A percentile compares a stretch with the other conserved stretches of the same genome.
Conservation (phyloP, 2,888 invertebrate species). For the Crioceris asparagi region DNA sequence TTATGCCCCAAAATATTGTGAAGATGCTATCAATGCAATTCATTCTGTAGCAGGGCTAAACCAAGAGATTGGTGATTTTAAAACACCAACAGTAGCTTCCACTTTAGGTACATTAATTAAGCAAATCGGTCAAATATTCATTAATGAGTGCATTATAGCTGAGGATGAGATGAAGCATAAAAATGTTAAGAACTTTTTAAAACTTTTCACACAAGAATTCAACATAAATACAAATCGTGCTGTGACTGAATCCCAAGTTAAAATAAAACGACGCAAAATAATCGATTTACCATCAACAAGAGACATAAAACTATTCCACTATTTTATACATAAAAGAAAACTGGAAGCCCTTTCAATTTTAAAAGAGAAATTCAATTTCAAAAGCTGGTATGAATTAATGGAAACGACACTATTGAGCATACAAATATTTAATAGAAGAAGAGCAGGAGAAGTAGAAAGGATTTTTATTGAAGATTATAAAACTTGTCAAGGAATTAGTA, state of each 20-base stretch:
- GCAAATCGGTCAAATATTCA: conserved; percentile 10
- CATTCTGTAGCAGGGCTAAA: conserved; percentile 16
- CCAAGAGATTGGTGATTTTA: conserved; percentile 8
- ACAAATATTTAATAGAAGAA: conserved; percentile 5
- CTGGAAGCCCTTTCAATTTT: conserved; percentile 1
- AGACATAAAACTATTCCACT: conserved; percentile 5
- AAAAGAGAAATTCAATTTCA: not conserved
- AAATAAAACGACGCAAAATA: conserved; percentile 4
- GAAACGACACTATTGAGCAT: conserved; percentile 5
- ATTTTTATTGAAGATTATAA: conserved; percentile 5
- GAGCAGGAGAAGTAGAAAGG: conserved; percentile 7
- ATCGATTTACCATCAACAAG: conserved; percentile 5
- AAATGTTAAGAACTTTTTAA: conserved; percentile 6
- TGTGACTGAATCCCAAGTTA: conserved; percentile 9
- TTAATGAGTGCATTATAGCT: conserved; percentile 7
- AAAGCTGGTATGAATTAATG: conserved; percentile 2
- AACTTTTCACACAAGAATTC: conserved; percentile 4
- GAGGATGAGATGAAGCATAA: conserved; percentile 2
- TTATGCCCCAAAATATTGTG: conserved; percentile 15
- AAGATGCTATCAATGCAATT: conserved; percentile 12
- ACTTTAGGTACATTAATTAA: conserved; percentile 16
- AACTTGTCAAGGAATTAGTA: conserved; percentile 2
- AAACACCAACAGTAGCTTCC: conserved; percentile 15
- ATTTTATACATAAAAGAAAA: conserved; percentile 3
- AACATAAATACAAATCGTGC: conserved; percentile 7